Percentiles rank a stretch among this genome's conserved stretches.
Evolutionary conservation across 1,140 invertebrate species (phyloP).

Genomic region (Ceratitis capitata): DNA sequence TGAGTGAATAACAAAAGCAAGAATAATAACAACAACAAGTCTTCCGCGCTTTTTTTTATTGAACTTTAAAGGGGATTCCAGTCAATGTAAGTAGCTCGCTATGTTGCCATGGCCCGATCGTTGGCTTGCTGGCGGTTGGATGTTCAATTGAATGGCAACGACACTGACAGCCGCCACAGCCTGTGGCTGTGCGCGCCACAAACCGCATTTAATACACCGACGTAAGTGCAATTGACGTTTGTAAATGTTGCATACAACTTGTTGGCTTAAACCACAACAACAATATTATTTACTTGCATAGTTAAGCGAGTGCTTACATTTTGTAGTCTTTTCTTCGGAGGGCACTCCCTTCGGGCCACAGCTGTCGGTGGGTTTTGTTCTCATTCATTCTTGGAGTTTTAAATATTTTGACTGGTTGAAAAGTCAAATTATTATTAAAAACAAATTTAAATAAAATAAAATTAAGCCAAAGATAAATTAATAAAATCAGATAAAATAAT

Average conservation of each 20-base stretch:
- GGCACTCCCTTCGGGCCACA: too few species aligned
- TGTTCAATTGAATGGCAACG: constrained; percentile 16
- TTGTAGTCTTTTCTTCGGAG: too few species aligned
- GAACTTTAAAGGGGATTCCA: neutral
- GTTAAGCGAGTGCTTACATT: neutral
- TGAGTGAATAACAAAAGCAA: neutral
- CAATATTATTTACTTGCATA: too few species aligned
- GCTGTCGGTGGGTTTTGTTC: neutral
- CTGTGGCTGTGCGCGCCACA: neutral
- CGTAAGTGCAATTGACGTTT: constrained; percentile 6
- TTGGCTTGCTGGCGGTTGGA: constrained; percentile 5
- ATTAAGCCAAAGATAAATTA: too few species aligned
- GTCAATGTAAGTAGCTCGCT: neutral
- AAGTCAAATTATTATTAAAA: too few species aligned
- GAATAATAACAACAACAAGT: neutral
- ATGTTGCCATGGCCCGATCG: neutral
- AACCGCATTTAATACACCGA: constrained; percentile 12
- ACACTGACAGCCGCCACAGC: neutral
- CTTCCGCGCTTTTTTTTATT: too few species aligned
- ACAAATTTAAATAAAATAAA: too few species aligned
- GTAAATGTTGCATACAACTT: constrained; percentile 24
- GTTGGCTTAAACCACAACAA: neutral
- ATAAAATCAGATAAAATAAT: too few species aligned
- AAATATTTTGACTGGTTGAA: too few species aligned
- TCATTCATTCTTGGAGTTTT: too few species aligned